Evolutionary conservation across 1,140 invertebrate species (phyloP), one percentile per base, ranked within the genome.

Genomic region (Drosophila orena): DNA sequence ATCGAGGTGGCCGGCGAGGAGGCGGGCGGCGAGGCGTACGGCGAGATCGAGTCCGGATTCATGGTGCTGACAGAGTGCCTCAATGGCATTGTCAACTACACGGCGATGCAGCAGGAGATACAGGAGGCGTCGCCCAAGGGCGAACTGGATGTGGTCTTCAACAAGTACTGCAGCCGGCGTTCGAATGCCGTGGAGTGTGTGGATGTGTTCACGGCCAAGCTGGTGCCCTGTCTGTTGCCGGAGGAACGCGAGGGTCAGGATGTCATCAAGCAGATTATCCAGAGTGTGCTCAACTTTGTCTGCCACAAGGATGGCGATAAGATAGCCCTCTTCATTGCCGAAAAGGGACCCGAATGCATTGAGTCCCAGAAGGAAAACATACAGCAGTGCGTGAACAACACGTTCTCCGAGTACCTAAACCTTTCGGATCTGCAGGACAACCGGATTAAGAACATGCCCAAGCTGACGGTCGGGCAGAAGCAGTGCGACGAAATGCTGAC

Each of bases 251-350:
- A 91, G 11, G 77, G 81, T 12, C 71, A 85, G 34, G 69, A 79
- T 42, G 94, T 94, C 1, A 84, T 96, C 1, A 91, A 94, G 55
- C 95, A 95, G 68, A 94, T 97, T 17, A 94, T 96, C 0, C 93
- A 96, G 20, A 95, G 95, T 53, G 83, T 97, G 0, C 90, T 95
- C 0, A 94, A 95, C 53, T 97, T 97, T 79, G 93, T 95, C 5
- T 97, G 96, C 79, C 95, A 93, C 77, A 97, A 96, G 79, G 96
- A 97, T 77, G 96, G 96, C 7, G 96, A 97, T 81, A 94, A 96
- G 69, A 96, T 97, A 85, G 96, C 96, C 11, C 93, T 97, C 70
- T 97, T 97, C 76, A 96, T 97, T 60, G 95, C 96, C 17, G 96
- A 96, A 79, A 94, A 95, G 35, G 96, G 96, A 2, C 95, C 95